These are phyloP conservation scores for Lacerta viridis DNA, from an alignment of 2,797 vertebrate species.

Conservation along the genomic window DNA sequence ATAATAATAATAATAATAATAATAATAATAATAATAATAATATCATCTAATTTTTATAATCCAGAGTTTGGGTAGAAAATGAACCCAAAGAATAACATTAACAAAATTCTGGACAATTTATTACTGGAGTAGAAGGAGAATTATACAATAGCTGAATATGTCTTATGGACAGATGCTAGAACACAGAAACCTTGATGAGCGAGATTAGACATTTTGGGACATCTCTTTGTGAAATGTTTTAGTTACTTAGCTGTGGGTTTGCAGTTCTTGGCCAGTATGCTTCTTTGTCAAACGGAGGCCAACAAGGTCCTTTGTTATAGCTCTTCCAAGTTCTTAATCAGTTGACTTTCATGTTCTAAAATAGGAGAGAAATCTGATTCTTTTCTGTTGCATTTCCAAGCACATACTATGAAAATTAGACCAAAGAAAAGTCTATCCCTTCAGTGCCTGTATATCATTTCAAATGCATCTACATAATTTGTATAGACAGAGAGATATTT, in stretches of 20 bases:
- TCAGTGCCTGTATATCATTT: background rate
- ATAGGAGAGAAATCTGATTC: background rate
- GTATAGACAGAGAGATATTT: background rate
- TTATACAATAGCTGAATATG: background rate
- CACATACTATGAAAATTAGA: background rate
- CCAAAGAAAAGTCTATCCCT: background rate
- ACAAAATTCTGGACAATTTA: slow-evolving; percentile 29
- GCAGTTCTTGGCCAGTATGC: background rate
- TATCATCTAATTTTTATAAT: slow-evolving; percentile 14
- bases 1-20: no score
- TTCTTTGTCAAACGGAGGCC: background rate
- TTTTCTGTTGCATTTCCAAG: background rate
- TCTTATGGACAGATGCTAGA: slow-evolving; percentile 3
- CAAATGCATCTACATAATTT: background rate
- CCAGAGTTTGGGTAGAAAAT: background rate
- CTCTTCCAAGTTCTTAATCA: slow-evolving; percentile 1
- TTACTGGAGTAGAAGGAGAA: background rate
- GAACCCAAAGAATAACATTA: slow-evolving; percentile 25
- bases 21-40: background rate
- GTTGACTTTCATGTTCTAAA: background rate
- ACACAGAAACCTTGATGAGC: background rate
- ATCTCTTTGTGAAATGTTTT: background rate
- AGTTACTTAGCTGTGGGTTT: background rate
- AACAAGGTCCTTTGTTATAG: background rate
- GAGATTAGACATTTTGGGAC: background rate